Evolutionary conservation across 2,888 invertebrate species (phyloP).

Genomic region (Gymnosoma rotundatum): DNA sequence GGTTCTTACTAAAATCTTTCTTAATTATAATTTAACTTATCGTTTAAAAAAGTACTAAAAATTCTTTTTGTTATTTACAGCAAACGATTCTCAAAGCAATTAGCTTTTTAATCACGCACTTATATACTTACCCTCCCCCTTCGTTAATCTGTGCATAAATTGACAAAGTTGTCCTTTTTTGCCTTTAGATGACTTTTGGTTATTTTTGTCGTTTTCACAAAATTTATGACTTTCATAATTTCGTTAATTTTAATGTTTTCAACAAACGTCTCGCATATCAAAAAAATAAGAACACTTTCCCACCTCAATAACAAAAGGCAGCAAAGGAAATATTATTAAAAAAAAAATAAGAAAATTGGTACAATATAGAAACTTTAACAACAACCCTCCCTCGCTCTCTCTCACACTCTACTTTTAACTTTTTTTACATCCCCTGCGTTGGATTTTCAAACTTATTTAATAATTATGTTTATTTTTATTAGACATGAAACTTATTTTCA

Average conservation of each 20-base stretch:
- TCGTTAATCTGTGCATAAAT: constrained; percentile 20
- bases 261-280: constrained; percentile 72
- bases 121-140: background rate
- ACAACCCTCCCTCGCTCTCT: constrained; percentile 1
- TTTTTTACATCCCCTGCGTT: constrained; percentile 3
- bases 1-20: background rate
- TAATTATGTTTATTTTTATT: constrained; percentile 69
- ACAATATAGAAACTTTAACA: constrained; percentile 46
- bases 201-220: constrained; percentile 57
- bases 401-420: too few species aligned
- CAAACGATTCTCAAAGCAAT: constrained; percentile 59
- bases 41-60: background rate
- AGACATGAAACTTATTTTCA: constrained; percentile 64
- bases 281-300: constrained; percentile 30
- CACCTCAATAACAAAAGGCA: constrained; percentile 26
- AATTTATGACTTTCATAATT: constrained; percentile 72
- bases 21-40: background rate
- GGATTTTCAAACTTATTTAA: constrained; percentile 61
- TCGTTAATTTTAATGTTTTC: constrained; percentile 72
- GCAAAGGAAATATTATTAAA: background rate
- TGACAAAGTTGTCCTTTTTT: constrained; percentile 45
- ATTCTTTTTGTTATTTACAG: constrained; percentile 1
- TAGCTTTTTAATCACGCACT: constrained; percentile 65
- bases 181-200: constrained; percentile 57
- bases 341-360: constrained; percentile 19